Evolutionary conservation across 2,113 vertebrate genomes (phyloP).

Genomic region (Camarhynchus parvulus): DNA sequence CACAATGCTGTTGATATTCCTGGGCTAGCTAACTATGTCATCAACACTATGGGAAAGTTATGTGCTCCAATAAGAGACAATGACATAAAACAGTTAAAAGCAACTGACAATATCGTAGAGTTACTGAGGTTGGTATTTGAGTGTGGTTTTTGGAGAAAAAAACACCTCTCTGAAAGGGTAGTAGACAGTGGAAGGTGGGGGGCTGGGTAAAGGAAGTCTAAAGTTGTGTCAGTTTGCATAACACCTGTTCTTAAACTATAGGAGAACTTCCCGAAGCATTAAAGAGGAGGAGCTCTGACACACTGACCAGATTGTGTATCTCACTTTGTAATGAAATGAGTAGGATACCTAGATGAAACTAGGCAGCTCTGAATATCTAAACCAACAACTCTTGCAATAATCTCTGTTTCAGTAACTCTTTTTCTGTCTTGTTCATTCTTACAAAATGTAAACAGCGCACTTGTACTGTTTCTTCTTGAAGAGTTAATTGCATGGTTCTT

Average conservation of each 20-base stretch:
- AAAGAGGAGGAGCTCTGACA: background rate
- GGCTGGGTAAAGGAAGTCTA: background rate
- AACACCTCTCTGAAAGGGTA: background rate
- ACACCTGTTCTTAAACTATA: background rate
- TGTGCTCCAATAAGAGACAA: slow-evolving; percentile 89
- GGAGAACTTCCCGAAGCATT: background rate
- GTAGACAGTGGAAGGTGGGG: background rate
- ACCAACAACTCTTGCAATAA: background rate
- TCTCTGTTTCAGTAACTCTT: background rate
- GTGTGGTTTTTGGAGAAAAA: background rate
- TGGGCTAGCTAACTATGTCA: slow-evolving; percentile 87
- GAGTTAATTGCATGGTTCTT: background rate
- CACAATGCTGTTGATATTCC: slow-evolving; percentile 89
- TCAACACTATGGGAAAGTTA: slow-evolving; percentile 90
- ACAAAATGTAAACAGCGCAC: background rate
- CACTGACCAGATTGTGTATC: background rate
- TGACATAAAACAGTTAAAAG: slow-evolving; percentile 85
- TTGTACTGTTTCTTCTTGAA: background rate
- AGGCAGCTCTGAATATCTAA: background rate
- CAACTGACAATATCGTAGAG: slow-evolving; percentile 80
- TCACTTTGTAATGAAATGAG: background rate
- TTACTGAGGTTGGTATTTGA: slow-evolving; percentile 77
- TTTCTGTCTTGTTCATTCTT: background rate
- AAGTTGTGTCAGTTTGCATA: background rate
- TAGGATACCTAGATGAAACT: background rate